Evolutionary conservation across 2,113 vertebrate genomes (phyloP), one percentile per base, ranked within the genome.

Genomic region (Solea solea): DNA sequence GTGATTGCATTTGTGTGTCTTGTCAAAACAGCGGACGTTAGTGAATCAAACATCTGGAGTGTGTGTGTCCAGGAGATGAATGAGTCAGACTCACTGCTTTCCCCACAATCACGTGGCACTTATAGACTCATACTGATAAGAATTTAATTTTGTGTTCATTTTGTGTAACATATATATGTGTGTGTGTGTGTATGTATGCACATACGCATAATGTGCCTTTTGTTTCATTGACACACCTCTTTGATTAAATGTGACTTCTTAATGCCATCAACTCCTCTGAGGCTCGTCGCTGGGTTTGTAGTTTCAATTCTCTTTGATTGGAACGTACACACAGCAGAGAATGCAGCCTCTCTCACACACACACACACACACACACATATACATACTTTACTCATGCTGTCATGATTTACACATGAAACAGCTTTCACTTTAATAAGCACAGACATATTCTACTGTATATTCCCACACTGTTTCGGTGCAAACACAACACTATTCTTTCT

Each of bases 341-440:
- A 34, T 34, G 34, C 34, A 34, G 34, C 34, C 34, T 66, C 21
- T 14, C 74, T 58, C 15, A 28, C 60, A 39, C 65, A 73, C 78
- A 77, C 65, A 76, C 63, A 65, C 81, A 34, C 78, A 68, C 21
- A n/a, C 74, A 62, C 15, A 28, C 60, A 39, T 63, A 73, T 75
- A 77, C 65, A 76, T 65, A 65, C 81, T 69, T 58, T 28, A 21
- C 34, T 21, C 69, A 58, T 66, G 12, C 63, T 13, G 9, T 63
- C 66, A 21, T 78, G 61, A 81, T 79, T 86, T 69, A 66, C 58
- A 49, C 45, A 82, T 75, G 48, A 69, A 76, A 45, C 25, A 52
- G 62, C 72, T 59, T 81, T 84, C 64, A 2, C 61, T 76, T 74
- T 81, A 72, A 83, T 78, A 57, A 84, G 58, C 57, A 9, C 15